Base-by-base conservation (phyloP, 2,113 vertebrate species). In the Parus major region DNA sequence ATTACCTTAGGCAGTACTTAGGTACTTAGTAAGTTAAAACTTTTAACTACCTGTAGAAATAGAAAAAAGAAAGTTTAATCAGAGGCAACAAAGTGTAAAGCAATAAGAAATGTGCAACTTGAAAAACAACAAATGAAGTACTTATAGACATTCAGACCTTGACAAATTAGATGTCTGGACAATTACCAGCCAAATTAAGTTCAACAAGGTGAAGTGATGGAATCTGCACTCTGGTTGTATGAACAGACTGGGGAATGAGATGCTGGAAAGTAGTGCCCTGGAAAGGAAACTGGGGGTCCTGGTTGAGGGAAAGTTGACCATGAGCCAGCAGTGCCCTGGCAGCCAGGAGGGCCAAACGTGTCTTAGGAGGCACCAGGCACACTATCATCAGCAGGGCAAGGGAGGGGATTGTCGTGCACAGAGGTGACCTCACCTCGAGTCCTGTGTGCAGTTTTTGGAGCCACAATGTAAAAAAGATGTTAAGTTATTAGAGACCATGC, bases 231-330 rank as follows among this genome's bases (percentile, higher is more conserved):
- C 35, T 29, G 42, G 50, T 29, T 65, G 24, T 49, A 65, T 0
- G 0, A 46, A 64, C 8, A 41, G 23, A 8, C 50, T 47, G 12
- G 9, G 41, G n/a, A 49, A 75, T 41, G 50, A 41, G 35, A 13
- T 1, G 15, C 4, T n/a, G 29, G 50, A 24, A 41, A 75, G 42
- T 3, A n/a, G 12, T 20, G 42, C 24, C 10, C 5, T 9, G 12
- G 35, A 35, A 41, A 19, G 16, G 16, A 0, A 3, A 1, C 12
- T 49, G 35, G 15, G 3, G 23, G 1, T 29, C 12, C 59, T 65
- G 82, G 6, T 29, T 0, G 0, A 7, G 47, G 5, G 5, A 2
- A 23, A 22, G 22, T 1, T 64, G 69, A 39, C 1, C 5, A 5
- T 22, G 41, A 73, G 23, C 0, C n/a, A 73, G n/a, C 41, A 84